These are phyloP conservation scores for Diabrotica undecimpunctata DNA, from an alignment of 1,140 invertebrate genomes.

Conservation along the genomic window DNA sequence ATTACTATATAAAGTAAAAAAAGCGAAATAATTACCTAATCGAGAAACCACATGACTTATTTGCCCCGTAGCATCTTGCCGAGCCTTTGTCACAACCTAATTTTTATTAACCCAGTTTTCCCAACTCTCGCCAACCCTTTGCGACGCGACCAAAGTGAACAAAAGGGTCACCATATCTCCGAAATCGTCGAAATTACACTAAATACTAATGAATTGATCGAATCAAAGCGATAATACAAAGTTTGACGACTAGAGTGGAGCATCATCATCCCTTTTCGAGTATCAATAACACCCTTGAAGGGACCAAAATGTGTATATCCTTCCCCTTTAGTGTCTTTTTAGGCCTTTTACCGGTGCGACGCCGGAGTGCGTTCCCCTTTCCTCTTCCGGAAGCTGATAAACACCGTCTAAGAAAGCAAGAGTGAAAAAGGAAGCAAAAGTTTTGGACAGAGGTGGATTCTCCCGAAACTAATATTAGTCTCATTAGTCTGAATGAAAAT, in stretches of 20 bases:
- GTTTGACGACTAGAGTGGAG: conserved; percentile 5
- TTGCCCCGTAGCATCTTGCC: too few relatives aligned
- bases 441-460: neutral
- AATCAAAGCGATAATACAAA: conserved; percentile 10
- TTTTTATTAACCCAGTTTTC: neutral
- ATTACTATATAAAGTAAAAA: too few relatives aligned
- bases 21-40: too few relatives aligned
- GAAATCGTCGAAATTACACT: conserved; percentile 5
- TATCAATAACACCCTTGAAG: conserved; percentile 8
- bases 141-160: too few relatives aligned
- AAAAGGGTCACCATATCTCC: neutral
- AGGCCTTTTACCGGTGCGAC: conserved; percentile 9
- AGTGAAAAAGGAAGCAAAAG: neutral
- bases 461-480: too few relatives aligned
- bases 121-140: conserved; percentile 6
- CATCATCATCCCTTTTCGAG: conserved; percentile 7
- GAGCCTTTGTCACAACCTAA: neutral
- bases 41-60: too few relatives aligned
- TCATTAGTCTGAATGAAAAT: too few relatives aligned
- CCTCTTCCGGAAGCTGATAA: conserved; percentile 9
- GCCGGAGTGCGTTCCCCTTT: conserved; percentile 4
- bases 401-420: conserved; percentile 4
- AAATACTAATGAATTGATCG: conserved; percentile 11
- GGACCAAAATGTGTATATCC: conserved; percentile 12
- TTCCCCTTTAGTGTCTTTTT: conserved; percentile 13